Conservation (phyloP, 2,113 vertebrate species). For the Aramus guarauna region DNA sequence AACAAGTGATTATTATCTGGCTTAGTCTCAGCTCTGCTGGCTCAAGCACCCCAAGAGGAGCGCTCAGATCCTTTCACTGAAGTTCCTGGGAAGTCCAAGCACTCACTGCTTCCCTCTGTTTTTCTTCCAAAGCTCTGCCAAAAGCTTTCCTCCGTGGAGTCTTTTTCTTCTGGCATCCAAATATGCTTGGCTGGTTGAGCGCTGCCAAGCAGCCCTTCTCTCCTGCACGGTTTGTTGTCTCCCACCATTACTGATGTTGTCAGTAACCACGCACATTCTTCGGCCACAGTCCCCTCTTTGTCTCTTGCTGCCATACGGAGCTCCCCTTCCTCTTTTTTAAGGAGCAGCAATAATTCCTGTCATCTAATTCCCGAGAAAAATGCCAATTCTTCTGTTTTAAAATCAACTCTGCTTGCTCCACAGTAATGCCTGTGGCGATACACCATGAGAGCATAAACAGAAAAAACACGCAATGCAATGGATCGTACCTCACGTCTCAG, state of each 20-base stretch:
- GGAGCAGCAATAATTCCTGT: not conserved
- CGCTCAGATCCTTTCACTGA: not conserved
- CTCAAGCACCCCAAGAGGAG: not conserved
- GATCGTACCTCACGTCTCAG: not conserved
- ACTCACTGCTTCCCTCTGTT: not conserved
- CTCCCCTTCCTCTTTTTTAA: not conserved
- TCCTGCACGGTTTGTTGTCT: fast-evolving
- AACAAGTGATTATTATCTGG: not conserved
- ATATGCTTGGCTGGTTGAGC: not conserved
- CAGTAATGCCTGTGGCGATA: not conserved
- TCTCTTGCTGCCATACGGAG: not conserved
- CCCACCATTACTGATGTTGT: not conserved
- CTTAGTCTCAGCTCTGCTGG: not conserved
- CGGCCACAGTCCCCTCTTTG: not conserved
- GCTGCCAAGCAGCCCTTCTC: not conserved
- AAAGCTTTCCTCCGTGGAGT: not conserved
- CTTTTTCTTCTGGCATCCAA: not conserved
- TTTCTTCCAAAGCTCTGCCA: not conserved
- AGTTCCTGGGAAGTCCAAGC: not conserved
- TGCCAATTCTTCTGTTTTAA: not conserved
- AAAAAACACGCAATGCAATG: not conserved
- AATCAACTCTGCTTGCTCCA: not conserved
- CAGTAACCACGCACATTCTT: not conserved
- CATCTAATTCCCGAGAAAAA: not conserved
- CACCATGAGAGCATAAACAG: not conserved